Percentiles rank a stretch among this genome's conserved stretches.
Evolutionary conservation across 1,140 invertebrate species (phyloP).

Genomic region (Lucilia cuprina): DNA sequence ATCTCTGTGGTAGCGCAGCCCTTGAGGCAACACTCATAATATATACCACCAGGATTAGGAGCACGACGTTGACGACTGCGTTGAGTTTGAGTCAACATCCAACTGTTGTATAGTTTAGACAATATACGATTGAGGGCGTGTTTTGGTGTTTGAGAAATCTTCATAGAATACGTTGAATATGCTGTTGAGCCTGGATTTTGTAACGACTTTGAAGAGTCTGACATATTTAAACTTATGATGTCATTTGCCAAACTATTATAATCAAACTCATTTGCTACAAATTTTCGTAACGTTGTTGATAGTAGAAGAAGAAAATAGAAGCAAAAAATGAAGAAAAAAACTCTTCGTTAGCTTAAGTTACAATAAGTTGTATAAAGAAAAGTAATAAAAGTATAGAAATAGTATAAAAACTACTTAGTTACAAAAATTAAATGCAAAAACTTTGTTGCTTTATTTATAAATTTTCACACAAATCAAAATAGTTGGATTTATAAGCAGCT

Average conservation of each 20-base stretch:
- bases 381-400: background rate
- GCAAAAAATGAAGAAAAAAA: background rate
- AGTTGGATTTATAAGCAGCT: no score
- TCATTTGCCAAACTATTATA: background rate
- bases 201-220: background rate
- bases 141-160: background rate
- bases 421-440: background rate
- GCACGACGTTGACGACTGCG: constrained; percentile 41
- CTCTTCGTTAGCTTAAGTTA: background rate
- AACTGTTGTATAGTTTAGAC: constrained; percentile 38
- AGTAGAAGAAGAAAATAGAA: background rate
- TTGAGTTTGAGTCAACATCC: constrained; percentile 42
- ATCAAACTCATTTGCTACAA: background rate
- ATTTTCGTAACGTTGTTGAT: background rate
- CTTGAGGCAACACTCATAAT: constrained; percentile 49
- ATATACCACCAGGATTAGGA: constrained; percentile 43
- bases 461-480: no score
- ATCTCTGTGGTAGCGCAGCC: constrained; percentile 42
- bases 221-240: background rate
- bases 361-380: background rate
- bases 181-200: background rate
- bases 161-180: no score
- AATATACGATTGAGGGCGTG: background rate
- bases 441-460: background rate
- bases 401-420: background rate